A percentile compares a stretch with the other conserved stretches of the same genome.
Conservation (phyloP, 2,797 vertebrate species). For the Scomberomorus guttatus region DNA sequence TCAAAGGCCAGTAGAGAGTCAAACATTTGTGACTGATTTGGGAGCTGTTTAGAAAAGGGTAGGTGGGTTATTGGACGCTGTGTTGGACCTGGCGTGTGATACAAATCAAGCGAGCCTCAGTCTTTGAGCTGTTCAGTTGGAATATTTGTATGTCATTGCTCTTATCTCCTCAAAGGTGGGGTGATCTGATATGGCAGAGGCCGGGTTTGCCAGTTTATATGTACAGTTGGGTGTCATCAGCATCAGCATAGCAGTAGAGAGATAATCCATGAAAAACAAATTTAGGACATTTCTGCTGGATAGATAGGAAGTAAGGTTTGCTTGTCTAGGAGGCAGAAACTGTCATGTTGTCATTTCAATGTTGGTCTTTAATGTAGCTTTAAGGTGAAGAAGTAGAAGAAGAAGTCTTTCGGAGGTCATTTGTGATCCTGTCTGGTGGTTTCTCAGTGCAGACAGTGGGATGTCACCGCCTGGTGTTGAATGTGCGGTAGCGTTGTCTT, state of each 20-base stretch:
- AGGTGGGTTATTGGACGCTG: neutral
- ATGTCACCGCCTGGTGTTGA: neutral
- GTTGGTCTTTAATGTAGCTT: neutral
- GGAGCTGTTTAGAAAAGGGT: neutral
- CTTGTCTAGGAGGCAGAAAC: neutral
- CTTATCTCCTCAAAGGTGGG: neutral
- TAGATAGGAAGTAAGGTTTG: neutral
- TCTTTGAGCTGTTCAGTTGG: neutral
- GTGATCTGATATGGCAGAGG: neutral
- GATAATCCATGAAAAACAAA: neutral
- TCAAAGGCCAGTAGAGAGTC: neutral
- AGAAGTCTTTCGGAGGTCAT: too few species aligned
- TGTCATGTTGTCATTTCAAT: neutral
- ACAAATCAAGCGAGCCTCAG: neutral
- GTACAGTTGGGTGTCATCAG: conserved; percentile 6
- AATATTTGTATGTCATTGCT: neutral
- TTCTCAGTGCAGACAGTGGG: neutral
- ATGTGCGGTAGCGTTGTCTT: neutral
- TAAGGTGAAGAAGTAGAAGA: too few species aligned
- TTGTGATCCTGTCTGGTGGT: neutral
- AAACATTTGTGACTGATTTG: neutral
- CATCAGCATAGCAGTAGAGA: conserved; percentile 14
- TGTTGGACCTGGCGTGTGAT: neutral
- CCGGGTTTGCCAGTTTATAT: neutral
- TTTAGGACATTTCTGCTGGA: neutral